A percentile compares a stretch with the other conserved stretches of the same genome.
phyloP scores from a whole-genome alignment of 2,888 invertebrate genomes.

The Holacanthella duospinosa region DNA sequence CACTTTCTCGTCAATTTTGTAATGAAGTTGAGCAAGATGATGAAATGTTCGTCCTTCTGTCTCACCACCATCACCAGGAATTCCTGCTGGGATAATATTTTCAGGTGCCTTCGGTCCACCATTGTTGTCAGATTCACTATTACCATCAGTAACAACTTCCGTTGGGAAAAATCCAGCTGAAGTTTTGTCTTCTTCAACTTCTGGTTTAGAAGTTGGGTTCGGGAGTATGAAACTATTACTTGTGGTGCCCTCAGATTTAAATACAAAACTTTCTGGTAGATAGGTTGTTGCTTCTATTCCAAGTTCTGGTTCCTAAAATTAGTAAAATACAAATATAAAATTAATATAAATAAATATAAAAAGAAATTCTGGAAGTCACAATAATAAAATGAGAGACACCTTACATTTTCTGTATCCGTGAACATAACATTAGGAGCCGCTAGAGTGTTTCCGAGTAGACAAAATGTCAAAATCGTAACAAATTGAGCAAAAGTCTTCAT shows the following conservation, averaged over 20 bases:
- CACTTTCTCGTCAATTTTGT: background rate
- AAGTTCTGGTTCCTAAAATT: too few species aligned
- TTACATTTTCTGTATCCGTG: background rate
- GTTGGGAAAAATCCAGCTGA: background rate
- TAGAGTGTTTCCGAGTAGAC: background rate
- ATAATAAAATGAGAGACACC: background rate
- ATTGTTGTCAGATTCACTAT: background rate
- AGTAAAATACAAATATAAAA: too few species aligned
- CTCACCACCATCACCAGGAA: background rate
- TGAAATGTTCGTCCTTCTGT: conserved; percentile 1
- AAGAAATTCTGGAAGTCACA: too few species aligned
- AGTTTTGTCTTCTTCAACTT: too few species aligned
- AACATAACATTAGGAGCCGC: background rate
- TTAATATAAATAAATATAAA: too few species aligned
- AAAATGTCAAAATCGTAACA: too few species aligned
- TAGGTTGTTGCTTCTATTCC: too few species aligned
- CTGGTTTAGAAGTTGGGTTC: too few species aligned
- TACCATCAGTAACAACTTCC: background rate
- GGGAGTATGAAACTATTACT: too few species aligned
- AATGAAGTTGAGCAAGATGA: background rate
- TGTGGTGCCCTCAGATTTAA: too few species aligned
- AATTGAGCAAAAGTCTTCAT: too few species aligned
- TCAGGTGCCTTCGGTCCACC: background rate
- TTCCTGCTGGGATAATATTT: background rate
- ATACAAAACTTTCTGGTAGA: too few species aligned